Evolutionary conservation across 1,140 invertebrate genomes (phyloP), one percentile per base, ranked within the genome.

Genomic region (Ganaspis sp.): DNA sequence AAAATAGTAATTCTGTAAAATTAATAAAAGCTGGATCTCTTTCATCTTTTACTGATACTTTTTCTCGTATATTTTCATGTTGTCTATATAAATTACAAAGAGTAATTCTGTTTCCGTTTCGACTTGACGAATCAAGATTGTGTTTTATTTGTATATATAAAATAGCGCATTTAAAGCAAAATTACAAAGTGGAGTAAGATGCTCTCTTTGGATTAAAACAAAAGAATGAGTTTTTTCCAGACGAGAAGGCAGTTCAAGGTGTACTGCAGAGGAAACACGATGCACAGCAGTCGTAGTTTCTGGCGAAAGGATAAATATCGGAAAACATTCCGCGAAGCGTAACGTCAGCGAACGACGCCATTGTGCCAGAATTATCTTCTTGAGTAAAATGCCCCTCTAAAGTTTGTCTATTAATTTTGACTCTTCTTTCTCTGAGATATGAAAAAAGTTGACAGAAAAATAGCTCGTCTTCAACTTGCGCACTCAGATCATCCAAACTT

Each of bases 261-360:
- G 58, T 64, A 29, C 23, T 29, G 58, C 23, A 64, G 26, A 64
- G 58, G 26, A 64, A 64, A 64, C 58, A 64, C 58, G 23, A n/a
- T 64, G 58, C n/a, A 64, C 21, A 64, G 23, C 12, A 64, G 58
- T 64, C 26, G 58, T 64, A 15, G 23, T 64, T 64, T 64, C 58
- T 64, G 58, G 58, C 12, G 58, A 64, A 64, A 64, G 58, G 58
- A 64, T 64, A 64, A 64, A 64, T 64, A 64, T 64, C 58, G 58
- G 58, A 64, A 64, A 64, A 64, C 58, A 64, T 64, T 64, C 58
- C 58, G 9, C 58, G 58, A 64, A 64, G 58, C 58, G 58, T 29
- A 64, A 64, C 23, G 58, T 64, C 58, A 29, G 15, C 58, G 58
- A 64, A 64, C 58, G 58, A 64, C 23, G 26, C 58, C 26, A 64